These are phyloP conservation scores for Avahi laniger DNA, from an alignment of 2,797 vertebrate species.

Conservation along the genomic window DNA sequence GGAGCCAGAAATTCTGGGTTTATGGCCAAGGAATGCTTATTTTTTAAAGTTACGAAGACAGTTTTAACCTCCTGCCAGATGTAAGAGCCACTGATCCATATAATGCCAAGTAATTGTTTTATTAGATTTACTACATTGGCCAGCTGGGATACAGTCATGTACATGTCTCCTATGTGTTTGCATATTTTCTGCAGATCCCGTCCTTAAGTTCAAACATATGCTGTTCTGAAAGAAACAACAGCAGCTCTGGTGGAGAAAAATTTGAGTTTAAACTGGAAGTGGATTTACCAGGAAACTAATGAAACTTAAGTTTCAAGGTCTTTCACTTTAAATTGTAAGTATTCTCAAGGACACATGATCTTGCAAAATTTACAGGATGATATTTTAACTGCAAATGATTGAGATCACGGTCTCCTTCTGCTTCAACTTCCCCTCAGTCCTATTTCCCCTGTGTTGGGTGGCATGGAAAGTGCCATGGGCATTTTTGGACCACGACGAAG, in stretches of 20 bases:
- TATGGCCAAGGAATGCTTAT: neutral
- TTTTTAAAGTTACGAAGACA: neutral
- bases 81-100: slow-evolving; percentile 22
- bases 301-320: neutral
- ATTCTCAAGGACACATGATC: neutral
- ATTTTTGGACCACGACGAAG: neutral
- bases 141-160: neutral
- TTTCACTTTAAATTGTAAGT: neutral
- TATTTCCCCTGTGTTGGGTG: neutral
- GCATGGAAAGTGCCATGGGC: neutral
- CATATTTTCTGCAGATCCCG: neutral
- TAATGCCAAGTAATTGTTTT: slow-evolving; percentile 42
- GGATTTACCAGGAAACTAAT: neutral
- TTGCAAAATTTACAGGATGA: neutral
- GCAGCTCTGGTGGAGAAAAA: neutral
- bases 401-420: neutral
- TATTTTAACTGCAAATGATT: neutral
- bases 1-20: neutral
- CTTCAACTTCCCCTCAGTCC: neutral
- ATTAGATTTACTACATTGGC: slow-evolving; percentile 27
- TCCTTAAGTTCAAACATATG: neutral
- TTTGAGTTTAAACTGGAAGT: neutral
- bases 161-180: neutral
- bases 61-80: slow-evolving; percentile 28
- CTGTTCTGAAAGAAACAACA: neutral